Conservation (phyloP, 2,113 vertebrate species). For the Nothocercus nigrocapillus region DNA sequence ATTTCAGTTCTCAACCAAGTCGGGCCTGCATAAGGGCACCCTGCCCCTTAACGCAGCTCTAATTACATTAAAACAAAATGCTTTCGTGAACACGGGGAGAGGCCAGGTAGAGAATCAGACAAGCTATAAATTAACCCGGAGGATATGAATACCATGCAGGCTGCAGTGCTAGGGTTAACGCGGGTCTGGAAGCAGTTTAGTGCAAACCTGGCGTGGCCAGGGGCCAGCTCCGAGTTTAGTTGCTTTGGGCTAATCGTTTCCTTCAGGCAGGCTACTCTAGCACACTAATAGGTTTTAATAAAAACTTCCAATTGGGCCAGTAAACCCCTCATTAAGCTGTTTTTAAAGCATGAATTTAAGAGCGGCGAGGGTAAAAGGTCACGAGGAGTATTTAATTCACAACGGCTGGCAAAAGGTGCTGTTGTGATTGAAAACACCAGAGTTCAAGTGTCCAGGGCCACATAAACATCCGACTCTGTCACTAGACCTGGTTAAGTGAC, state of each 20-base stretch:
- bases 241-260: conserved; percentile 86
- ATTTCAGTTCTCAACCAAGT: background rate
- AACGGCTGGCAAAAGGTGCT: conserved; percentile 81
- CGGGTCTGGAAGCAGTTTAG: conserved; percentile 88
- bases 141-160: conserved; percentile 57
- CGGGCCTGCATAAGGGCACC: background rate
- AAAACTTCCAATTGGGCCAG: conserved; percentile 89
- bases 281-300: conserved; percentile 88
- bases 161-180: conserved; percentile 33
- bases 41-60: background rate
- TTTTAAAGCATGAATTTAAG: conserved; percentile 91
- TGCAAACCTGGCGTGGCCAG: conserved; percentile 66
- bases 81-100: background rate
- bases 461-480: conserved; percentile 76
- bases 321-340: conserved; percentile 92
- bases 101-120: conserved; percentile 28
- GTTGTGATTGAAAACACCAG: conserved; percentile 80
- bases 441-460: conserved; percentile 72
- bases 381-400: conserved; percentile 82
- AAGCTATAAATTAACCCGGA: conserved; percentile 48
- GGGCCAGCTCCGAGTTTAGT: conserved; percentile 78
- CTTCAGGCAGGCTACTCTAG: conserved; percentile 81
- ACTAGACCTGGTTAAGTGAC: conserved; percentile 76
- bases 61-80: conserved; percentile 51
- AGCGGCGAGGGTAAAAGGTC: conserved; percentile 83